Evolutionary conservation across 2,113 vertebrate genomes (phyloP).

Genomic region (Nerophis lumbriciformis): DNA sequence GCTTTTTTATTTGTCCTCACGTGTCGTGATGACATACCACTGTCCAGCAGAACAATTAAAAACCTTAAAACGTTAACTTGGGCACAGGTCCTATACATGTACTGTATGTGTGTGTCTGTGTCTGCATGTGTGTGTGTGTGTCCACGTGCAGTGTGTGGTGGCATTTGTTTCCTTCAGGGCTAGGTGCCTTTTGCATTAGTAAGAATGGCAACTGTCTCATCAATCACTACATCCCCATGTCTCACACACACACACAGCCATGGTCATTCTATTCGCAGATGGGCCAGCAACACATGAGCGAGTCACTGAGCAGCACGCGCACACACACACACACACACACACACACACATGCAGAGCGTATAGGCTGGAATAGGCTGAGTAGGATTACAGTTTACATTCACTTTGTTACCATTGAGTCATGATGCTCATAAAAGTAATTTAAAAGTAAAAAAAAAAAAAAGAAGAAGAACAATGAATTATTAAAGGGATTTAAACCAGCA

Average conservation of each 20-base stretch:
- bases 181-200: conserved; percentile 69
- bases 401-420: no score
- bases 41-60: conserved; percentile 53
- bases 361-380: conserved; percentile 69
- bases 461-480: neutral
- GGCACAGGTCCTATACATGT: no score
- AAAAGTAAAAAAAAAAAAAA: no score
- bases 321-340: conserved; percentile 44
- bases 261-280: conserved; percentile 79
- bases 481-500: conserved; percentile 7
- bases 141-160: conserved; percentile 24
- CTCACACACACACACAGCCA: conserved; percentile 30
- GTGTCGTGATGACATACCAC: conserved; percentile 39
- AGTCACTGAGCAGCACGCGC: conserved; percentile 65
- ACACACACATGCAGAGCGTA: conserved; percentile 52
- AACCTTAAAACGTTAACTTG: no score
- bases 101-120: conserved; percentile 13
- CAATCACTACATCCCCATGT: conserved; percentile 71
- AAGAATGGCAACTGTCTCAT: conserved; percentile 85
- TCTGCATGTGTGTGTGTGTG: neutral
- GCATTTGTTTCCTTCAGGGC: conserved; percentile 62
- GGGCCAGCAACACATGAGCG: conserved; percentile 79
- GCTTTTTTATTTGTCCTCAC: neutral
- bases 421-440: no score
- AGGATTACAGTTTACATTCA: conserved; percentile 37